Conservation (phyloP, 2,113 vertebrate species). For the Equus quagga region DNA sequence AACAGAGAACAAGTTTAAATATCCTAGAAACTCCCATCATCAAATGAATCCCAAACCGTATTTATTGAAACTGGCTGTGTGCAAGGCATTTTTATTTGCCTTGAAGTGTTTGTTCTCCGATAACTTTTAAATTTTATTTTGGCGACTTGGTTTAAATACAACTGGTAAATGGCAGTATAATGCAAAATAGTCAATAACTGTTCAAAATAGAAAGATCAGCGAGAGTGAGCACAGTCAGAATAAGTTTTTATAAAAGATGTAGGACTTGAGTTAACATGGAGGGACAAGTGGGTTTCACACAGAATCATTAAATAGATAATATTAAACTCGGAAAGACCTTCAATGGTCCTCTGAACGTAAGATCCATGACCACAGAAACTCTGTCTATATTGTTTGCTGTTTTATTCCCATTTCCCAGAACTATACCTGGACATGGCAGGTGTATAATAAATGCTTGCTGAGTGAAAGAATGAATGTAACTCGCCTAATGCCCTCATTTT, state of each 20-base stretch:
- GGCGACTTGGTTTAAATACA: not conserved
- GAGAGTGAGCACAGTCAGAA: not conserved
- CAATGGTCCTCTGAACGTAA: not conserved
- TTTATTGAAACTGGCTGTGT: not conserved
- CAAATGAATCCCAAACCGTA: not conserved
- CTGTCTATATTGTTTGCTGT: not conserved
- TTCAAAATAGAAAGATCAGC: not conserved
- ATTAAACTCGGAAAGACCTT: not conserved
- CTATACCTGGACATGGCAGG: not conserved
- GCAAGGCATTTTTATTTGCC: constrained; percentile 40
- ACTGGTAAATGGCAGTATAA: not conserved
- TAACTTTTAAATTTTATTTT: constrained; percentile 31
- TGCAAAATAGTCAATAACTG: constrained; percentile 25
- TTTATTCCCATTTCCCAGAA: not conserved
- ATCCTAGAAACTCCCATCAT: not conserved
- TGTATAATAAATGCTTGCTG: not conserved
- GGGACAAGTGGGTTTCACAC: not conserved
- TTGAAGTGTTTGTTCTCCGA: not conserved
- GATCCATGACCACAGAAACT: not conserved
- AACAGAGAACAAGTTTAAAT: not conserved
- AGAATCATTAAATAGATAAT: not conserved
- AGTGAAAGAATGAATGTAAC: not conserved
- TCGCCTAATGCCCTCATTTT: not conserved
- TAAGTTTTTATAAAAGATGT: not conserved
- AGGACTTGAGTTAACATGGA: not conserved